Evolutionary conservation across 2,797 vertebrate genomes (phyloP).

Genomic region (Galaxias olidus): DNA sequence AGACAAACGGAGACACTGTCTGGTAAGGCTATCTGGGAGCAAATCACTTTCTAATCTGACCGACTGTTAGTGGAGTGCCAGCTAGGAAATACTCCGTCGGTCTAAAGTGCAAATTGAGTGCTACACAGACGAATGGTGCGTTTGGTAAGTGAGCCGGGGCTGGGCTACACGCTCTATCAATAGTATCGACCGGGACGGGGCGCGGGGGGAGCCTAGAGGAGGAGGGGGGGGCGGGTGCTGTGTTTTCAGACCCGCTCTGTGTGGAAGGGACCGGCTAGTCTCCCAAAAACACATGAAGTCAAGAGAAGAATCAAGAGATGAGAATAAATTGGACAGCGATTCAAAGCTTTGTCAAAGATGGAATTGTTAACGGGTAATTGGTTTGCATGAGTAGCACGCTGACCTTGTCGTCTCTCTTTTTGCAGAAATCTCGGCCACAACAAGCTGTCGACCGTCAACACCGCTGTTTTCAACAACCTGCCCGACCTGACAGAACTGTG

Average conservation of each 20-base stretch:
- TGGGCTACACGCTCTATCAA: constrained; percentile 58
- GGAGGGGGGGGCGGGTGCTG: too few species aligned
- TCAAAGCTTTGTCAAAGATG: not conserved
- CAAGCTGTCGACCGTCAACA: constrained; percentile 83
- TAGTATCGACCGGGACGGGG: constrained; percentile 78
- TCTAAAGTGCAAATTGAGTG: constrained; percentile 84
- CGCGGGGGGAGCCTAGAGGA: too few species aligned
- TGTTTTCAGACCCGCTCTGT: too few species aligned
- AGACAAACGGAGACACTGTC: not conserved
- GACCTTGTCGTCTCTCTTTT: constrained; percentile 47
- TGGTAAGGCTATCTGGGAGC: constrained; percentile 74
- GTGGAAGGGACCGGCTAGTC: too few species aligned
- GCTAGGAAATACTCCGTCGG: constrained; percentile 76
- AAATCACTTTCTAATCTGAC: constrained; percentile 85
- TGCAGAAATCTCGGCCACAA: constrained; percentile 94
- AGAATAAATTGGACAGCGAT: too few species aligned
- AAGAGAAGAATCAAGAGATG: too few species aligned
- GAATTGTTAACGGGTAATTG: not conserved
- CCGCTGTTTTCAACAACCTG: constrained; percentile 82
- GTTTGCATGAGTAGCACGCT: not conserved
- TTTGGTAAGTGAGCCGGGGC: constrained; percentile 75
- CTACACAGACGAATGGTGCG: constrained; percentile 81
- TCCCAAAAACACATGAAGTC: too few species aligned
- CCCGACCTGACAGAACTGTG: constrained; percentile 90
- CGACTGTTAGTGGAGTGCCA: constrained; percentile 76